These are phyloP conservation scores for Cebidichthys violaceus DNA, from an alignment of 2,113 vertebrate genomes.

Conservation along the genomic window DNA sequence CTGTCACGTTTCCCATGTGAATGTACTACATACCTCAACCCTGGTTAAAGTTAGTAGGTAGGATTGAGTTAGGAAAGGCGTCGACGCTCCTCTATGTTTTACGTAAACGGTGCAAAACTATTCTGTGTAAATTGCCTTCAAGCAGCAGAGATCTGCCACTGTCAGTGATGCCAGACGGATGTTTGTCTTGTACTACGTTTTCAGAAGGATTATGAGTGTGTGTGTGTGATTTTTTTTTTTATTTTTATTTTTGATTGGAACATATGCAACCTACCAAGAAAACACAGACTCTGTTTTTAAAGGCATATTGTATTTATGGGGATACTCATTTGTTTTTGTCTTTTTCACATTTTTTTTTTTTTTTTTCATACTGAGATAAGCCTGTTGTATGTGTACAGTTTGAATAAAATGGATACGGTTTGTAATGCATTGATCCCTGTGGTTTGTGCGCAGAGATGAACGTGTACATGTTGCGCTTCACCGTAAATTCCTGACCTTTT, in stretches of 20 bases:
- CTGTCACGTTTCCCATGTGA: conserved; percentile 52
- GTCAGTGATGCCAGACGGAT: conserved; percentile 36
- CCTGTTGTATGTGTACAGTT: conserved; percentile 79
- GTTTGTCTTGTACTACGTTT: conserved; percentile 50
- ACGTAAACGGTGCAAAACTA: conserved; percentile 42
- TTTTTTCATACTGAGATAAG: conserved; percentile 67
- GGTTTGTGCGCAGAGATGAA: conserved; percentile 33
- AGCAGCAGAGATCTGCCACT: conserved; percentile 28
- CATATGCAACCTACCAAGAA: conserved; percentile 73
- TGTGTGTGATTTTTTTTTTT: conserved; percentile 10
- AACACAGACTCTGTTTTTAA: conserved; percentile 57
- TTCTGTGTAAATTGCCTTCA: conserved; percentile 21
- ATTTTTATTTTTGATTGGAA: conserved; percentile 48
- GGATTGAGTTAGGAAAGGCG: conserved; percentile 32
- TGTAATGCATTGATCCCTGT: conserved; percentile 57
- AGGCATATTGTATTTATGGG: conserved; percentile 79
- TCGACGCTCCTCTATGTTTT: conserved; percentile 25
- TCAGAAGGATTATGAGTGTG: conserved; percentile 67
- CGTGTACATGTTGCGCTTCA: background rate
- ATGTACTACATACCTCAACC: conserved; percentile 69
- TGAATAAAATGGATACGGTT: conserved; percentile 77
- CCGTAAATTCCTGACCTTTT: background rate
- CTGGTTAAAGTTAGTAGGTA: conserved; percentile 42
- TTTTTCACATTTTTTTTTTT: conserved; percentile 50
- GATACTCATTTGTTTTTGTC: conserved; percentile 63